These are phyloP conservation scores for Archaeoteleia sp. DNA, from an alignment of 2,888 invertebrate genomes.

Conservation along the genomic window DNA sequence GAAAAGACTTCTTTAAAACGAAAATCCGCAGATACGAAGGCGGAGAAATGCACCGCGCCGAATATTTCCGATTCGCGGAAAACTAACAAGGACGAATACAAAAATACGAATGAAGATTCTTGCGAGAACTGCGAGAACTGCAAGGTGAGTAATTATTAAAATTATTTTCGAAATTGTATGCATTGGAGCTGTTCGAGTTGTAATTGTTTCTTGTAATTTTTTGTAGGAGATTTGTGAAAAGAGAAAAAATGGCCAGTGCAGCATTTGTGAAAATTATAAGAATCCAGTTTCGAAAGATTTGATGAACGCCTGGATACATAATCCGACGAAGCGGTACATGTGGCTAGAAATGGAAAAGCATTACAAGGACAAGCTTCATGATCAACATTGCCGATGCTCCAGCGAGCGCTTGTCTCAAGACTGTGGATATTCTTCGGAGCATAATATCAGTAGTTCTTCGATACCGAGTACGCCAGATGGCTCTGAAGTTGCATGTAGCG, in stretches of 20 bases:
- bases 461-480: constrained; percentile 91
- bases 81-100: constrained; percentile 51
- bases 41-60: constrained; percentile 57
- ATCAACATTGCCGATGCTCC: constrained; percentile 79
- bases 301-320: constrained; percentile 67
- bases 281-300: constrained; percentile 61
- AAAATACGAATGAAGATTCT: constrained; percentile 52
- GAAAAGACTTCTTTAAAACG: constrained; percentile 49
- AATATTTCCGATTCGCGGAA: constrained; percentile 38
- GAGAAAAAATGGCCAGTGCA: constrained; percentile 56
- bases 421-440: constrained; percentile 92
- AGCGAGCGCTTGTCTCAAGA: constrained; percentile 84
- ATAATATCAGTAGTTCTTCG: constrained; percentile 86
- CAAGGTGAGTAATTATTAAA: constrained; percentile 55
- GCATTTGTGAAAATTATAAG: constrained; percentile 28
- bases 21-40: constrained; percentile 50
- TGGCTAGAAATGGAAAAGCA: constrained; percentile 71
- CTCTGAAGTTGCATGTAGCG: constrained; percentile 92
- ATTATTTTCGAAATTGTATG: neutral
- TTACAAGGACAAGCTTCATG: constrained; percentile 75
- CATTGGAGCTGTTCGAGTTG: neutral
- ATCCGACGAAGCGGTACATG: constrained; percentile 63
- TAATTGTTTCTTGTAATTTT: too few relatives aligned
- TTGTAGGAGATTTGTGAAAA: constrained; percentile 59
- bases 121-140: constrained; percentile 54